phyloP scores from a whole-genome alignment of 2,888 invertebrate genomes.

The Keiferia lycopersicella region DNA sequence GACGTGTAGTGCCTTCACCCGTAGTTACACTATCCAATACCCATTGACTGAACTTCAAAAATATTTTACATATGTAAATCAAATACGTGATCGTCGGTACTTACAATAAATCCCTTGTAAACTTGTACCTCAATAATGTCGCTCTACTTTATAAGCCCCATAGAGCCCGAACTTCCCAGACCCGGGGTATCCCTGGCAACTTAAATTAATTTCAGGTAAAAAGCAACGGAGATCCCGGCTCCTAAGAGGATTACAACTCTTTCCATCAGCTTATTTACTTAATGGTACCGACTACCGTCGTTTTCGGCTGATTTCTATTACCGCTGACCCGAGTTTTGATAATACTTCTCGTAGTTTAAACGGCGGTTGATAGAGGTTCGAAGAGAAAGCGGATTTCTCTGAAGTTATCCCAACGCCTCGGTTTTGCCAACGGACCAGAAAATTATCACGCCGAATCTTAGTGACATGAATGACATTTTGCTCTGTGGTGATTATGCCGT shows the following conservation, averaged over 20 bases:
- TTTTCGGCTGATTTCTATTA: background rate
- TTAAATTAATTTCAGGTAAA: slow-evolving; percentile 40
- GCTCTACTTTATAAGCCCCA: background rate
- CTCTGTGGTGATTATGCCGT: no score
- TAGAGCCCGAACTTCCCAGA: background rate
- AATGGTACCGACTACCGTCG: background rate
- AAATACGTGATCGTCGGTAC: no score
- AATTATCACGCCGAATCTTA: no score
- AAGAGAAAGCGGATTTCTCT: background rate
- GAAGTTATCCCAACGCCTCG: background rate
- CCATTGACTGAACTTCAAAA: no score
- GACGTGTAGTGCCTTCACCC: no score
- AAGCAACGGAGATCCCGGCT: slow-evolving; percentile 8
- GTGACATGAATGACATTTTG: no score
- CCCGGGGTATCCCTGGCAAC: slow-evolving; percentile 25
- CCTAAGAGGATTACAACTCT: slow-evolving; percentile 12
- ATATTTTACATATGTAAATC: background rate
- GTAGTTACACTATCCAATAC: no score
- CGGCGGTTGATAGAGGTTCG: background rate
- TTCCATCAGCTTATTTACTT: slow-evolving; percentile 18
- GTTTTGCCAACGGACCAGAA: no score
- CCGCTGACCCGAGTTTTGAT: background rate
- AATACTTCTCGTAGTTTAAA: background rate
- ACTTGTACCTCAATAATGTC: background rate
- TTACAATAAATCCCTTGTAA: background rate